Percentiles rank a stretch among this genome's conserved stretches.
These are phyloP conservation scores for Cettia cetti DNA, from an alignment of 2,113 vertebrate genomes.

Conservation along the genomic window DNA sequence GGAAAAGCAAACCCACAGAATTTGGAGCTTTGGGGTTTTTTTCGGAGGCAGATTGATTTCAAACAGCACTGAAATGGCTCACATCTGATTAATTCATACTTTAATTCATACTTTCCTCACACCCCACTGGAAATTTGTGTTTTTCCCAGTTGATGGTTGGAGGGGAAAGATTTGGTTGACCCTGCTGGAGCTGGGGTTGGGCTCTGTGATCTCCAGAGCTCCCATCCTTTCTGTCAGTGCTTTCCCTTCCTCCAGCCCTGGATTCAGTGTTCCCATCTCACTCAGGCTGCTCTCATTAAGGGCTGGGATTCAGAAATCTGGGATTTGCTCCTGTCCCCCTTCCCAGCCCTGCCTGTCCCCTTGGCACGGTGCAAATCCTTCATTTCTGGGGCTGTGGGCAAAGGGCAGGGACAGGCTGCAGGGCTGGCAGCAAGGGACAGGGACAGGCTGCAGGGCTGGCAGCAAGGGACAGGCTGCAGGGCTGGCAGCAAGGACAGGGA, in stretches of 20 bases:
- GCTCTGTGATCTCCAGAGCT: background rate
- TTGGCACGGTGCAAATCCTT: background rate
- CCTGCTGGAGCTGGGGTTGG: background rate
- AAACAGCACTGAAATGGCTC: background rate
- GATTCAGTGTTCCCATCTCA: rapidly evolving
- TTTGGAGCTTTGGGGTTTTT: background rate
- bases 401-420: background rate
- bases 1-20: background rate
- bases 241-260: background rate
- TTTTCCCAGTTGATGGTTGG: background rate
- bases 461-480: background rate
- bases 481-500: too few relatives aligned
- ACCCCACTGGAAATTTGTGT: rapidly evolving
- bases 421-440: too few relatives aligned
- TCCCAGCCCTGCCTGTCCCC: background rate
- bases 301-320: background rate
- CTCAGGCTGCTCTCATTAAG: background rate
- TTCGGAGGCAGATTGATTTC: background rate
- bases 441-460: background rate
- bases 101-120: background rate
- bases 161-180: background rate
- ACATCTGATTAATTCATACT: rapidly evolving
- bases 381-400: background rate
- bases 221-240: background rate
- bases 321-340: background rate